Conservation (phyloP, 2,888 invertebrate species). For the Xiphydria camelus region DNA sequence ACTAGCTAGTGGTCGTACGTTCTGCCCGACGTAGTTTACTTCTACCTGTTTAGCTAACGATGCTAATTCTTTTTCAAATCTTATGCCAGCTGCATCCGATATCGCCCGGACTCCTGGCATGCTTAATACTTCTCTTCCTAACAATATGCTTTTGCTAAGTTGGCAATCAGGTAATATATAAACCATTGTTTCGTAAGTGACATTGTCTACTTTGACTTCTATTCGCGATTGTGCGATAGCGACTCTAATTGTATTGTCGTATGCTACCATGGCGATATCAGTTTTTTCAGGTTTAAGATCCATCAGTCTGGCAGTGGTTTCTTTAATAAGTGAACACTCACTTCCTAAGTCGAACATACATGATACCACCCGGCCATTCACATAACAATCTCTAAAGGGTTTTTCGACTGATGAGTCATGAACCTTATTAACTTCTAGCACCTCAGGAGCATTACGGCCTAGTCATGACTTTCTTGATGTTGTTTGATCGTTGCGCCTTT, state of each 20-base stretch:
- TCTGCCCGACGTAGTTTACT: too few species aligned
- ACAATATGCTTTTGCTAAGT: slow-evolving; percentile 7
- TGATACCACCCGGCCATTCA: slow-evolving; percentile 5
- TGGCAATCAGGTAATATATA: slow-evolving; percentile 11
- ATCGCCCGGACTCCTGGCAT: background rate
- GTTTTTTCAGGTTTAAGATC: slow-evolving; percentile 6
- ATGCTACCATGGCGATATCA: slow-evolving; percentile 5
- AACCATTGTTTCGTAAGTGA: slow-evolving; percentile 5
- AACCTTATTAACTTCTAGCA: slow-evolving; percentile 3
- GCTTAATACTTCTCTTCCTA: slow-evolving; percentile 11
- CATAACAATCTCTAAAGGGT: slow-evolving; percentile 9
- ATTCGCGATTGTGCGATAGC: slow-evolving; percentile 8
- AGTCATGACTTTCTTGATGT: slow-evolving; percentile 8
- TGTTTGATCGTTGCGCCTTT: slow-evolving; percentile 1
- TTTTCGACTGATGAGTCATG: slow-evolving; percentile 2
- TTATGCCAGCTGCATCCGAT: slow-evolving; percentile 7
- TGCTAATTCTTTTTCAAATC: too few species aligned
- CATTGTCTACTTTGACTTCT: slow-evolving; percentile 3
- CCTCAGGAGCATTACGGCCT: background rate
- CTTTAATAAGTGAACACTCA: slow-evolving; percentile 13
- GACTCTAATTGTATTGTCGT: slow-evolving; percentile 7
- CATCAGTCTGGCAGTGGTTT: slow-evolving; percentile 8
- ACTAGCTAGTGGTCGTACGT: too few species aligned
- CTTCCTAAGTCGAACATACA: slow-evolving; percentile 15
- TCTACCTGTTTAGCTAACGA: too few species aligned